A percentile compares a stretch with the other conserved stretches of the same genome.
phyloP scores from a whole-genome alignment of 2,888 invertebrate genomes.

The Vanessa cardui region DNA sequence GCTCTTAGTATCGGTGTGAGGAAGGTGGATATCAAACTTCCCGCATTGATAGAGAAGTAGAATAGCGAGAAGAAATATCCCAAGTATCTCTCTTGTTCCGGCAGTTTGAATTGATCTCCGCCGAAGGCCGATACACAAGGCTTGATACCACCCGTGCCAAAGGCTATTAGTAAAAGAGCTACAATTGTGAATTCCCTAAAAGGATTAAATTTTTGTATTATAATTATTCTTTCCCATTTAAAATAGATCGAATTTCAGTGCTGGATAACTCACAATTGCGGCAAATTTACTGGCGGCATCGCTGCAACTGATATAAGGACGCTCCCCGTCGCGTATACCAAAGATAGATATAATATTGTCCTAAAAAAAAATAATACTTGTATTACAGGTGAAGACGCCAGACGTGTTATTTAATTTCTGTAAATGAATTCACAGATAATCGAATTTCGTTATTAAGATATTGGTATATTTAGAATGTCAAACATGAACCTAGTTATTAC shows the following conservation, averaged over 20 bases:
- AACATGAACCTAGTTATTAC: neutral
- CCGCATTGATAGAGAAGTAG: constrained; percentile 96
- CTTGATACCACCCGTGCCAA: constrained; percentile 97
- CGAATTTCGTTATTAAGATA: neutral
- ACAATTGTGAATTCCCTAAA: constrained; percentile 85
- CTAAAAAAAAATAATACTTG: constrained; percentile 59
- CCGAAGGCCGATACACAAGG: constrained; percentile 98
- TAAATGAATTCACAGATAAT: neutral
- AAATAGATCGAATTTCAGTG: no score
- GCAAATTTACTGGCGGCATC: constrained; percentile 84
- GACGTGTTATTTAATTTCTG: no score
- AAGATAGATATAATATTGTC: constrained; percentile 94
- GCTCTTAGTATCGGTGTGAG: constrained; percentile 93
- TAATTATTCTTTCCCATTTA: no score
- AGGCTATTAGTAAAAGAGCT: constrained; percentile 89
- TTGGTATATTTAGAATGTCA: neutral
- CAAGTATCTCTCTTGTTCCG: constrained; percentile 90
- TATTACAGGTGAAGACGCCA: no score
- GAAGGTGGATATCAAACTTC: constrained; percentile 93
- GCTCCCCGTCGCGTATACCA: constrained; percentile 94
- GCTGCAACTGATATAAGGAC: constrained; percentile 88
- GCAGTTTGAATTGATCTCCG: constrained; percentile 94
- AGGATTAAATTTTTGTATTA: constrained; percentile 32
- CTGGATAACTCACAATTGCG: constrained; percentile 73
- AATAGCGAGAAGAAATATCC: constrained; percentile 96